A percentile compares a stretch with the other conserved stretches of the same genome.
These are phyloP conservation scores for Eupelmus urozonus DNA, from an alignment of 2,888 invertebrate genomes.

Conservation along the genomic window DNA sequence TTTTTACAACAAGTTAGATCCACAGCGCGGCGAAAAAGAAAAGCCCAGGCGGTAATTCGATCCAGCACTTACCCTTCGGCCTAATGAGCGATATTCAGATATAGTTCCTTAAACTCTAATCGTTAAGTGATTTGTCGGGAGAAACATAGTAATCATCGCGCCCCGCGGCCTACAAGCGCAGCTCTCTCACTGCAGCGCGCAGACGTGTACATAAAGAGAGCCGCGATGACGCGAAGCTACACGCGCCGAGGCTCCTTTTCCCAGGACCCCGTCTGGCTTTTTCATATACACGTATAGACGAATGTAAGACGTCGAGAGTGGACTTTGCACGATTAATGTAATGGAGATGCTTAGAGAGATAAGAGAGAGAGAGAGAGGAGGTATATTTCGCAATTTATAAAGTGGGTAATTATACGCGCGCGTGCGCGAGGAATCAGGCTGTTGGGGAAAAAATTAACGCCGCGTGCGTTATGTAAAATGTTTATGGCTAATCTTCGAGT, in stretches of 20 bases:
- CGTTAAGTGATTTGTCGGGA: constrained; percentile 57
- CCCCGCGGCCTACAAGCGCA: neutral
- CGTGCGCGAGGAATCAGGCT: neutral
- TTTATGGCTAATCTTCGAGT: neutral
- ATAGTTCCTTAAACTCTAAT: constrained; percentile 50
- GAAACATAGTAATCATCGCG: constrained; percentile 54
- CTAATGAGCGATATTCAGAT: constrained; percentile 54
- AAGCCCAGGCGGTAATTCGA: constrained; percentile 34
- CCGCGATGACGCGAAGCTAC: neutral
- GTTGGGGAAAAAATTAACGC: constrained; percentile 8
- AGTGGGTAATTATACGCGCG: constrained; percentile 43
- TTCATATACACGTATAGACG: no score
- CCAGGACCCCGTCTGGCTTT: constrained; percentile 29
- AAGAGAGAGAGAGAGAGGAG: constrained; percentile 20
- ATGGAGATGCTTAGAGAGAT: constrained; percentile 48
- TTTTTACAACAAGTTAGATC: neutral
- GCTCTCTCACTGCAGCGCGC: neutral
- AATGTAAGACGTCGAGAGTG: no score
- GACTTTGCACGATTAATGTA: constrained; percentile 36
- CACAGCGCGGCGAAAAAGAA: neutral
- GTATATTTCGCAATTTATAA: constrained; percentile 43
- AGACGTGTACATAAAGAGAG: neutral
- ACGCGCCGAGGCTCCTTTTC: constrained; percentile 31
- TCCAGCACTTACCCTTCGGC: constrained; percentile 29
- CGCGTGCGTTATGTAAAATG: constrained; percentile 26